Evolutionary conservation across 1,140 invertebrate species (phyloP), one percentile per base, ranked within the genome.

Genomic region (Musca domestica): DNA sequence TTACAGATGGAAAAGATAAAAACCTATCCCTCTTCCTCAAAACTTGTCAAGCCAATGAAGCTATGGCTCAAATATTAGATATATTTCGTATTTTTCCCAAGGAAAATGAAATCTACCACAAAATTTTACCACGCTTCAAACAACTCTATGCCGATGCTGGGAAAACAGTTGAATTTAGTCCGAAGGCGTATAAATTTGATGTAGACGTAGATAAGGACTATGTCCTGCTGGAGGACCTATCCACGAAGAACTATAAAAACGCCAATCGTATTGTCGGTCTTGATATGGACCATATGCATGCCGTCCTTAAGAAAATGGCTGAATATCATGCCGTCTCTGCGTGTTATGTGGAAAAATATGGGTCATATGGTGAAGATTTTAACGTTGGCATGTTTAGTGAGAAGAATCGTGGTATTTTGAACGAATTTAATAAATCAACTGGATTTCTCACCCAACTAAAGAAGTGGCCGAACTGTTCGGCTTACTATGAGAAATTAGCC

Each of bases 271-370:
- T 82, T 30, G 76, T 81, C 41, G 86, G 87, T 2, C 70, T 88
- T 1, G 80, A 86, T 27, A 67, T 85, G 3, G 76, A 83, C 7
- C 83, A 86, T 58, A 77, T 86, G 30, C 81, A 82, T 22, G 71
- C 78, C 25, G 83, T 84, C 0, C 78, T 87, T 0, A 83, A 83
- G 61, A 83, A 83, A 19, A 70, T 88, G 27, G 86, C 86, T 0
- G 83, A 84, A 5, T 87, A 87, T 70, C 87, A 88, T 73, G 87
- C 86, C 0, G 73, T 76, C 2, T 83, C 82, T 0, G 77, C 78
- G 2, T 80, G 76, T 56, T 78, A 76, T 65, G 78, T 78, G 19
- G 78, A 80, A 66, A 74, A 77, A 12, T 65, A 74, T 17, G 78
- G 77, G 0, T 67, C 73, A 10, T 80, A 71, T 19, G 65, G 72